A percentile compares a stretch with the other conserved stretches of the same genome.
Conservation (phyloP, 2,888 invertebrate genomes). For the Pterobdella sp. region DNA sequence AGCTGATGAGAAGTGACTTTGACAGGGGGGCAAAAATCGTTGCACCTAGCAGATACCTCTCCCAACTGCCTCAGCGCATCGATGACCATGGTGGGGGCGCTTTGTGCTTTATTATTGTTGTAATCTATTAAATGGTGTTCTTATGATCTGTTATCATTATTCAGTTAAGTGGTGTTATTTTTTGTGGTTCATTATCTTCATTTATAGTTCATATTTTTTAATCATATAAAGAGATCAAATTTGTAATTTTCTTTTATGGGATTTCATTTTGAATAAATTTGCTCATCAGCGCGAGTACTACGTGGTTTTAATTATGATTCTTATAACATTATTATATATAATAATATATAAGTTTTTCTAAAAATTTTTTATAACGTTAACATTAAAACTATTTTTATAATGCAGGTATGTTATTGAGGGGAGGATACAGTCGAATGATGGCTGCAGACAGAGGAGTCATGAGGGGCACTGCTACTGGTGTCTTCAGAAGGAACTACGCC, state of each 20-base stretch:
- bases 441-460: constrained; percentile 17
- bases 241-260: too few species aligned
- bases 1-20: neutral
- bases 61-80: neutral
- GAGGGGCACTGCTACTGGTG: constrained; percentile 31
- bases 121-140: too few species aligned
- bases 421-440: constrained; percentile 5
- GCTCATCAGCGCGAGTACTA: too few species aligned
- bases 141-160: too few species aligned
- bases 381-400: neutral
- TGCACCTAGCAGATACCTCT: neutral
- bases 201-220: too few species aligned
- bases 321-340: neutral
- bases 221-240: too few species aligned
- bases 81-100: constrained; percentile 1
- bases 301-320: too few species aligned
- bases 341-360: neutral
- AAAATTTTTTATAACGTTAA: neutral
- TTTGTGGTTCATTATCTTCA: too few species aligned
- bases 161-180: too few species aligned
- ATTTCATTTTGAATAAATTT: too few species aligned
- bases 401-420: neutral
- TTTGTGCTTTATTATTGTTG: too few species aligned
- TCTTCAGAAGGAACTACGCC: neutral
- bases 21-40: neutral